phyloP scores from a whole-genome alignment of 2,113 vertebrate genomes.

The Tachycineta bicolor region DNA sequence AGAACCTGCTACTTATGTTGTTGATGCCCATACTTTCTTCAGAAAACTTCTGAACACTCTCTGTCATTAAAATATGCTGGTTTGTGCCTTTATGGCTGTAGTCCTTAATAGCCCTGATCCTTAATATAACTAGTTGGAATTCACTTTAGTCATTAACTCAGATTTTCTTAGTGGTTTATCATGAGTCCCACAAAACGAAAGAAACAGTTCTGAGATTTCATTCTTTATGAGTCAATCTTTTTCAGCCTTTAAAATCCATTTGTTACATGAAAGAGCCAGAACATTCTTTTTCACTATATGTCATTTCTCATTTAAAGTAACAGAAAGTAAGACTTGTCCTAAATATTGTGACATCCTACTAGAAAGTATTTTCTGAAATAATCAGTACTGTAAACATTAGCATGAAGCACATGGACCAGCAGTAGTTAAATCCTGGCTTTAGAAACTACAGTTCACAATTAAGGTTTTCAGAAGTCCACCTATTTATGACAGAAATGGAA shows the following conservation, averaged over 20 bases:
- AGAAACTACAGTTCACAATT: not conserved
- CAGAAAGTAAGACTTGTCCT: not conserved
- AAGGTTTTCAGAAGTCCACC: not conserved
- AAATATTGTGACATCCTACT: not conserved
- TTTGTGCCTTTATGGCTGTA: not conserved
- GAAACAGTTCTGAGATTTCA: not conserved
- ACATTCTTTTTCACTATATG: not conserved
- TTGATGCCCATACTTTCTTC: not conserved
- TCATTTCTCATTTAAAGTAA: conserved; percentile 11
- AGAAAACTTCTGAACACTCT: not conserved
- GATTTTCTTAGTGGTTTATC: not conserved
- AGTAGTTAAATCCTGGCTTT: not conserved
- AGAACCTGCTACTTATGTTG: not conserved
- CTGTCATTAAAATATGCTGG: not conserved
- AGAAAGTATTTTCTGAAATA: conserved; percentile 14
- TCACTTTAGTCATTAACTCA: not conserved
- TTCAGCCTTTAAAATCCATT: conserved; percentile 5
- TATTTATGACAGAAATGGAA: not conserved
- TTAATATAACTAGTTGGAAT: not conserved
- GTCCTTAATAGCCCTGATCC: not conserved
- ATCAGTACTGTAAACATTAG: not conserved
- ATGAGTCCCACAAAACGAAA: not conserved
- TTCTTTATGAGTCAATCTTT: conserved; percentile 5
- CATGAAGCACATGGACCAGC: not conserved
- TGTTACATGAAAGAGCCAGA: not conserved